A percentile compares a stretch with the other conserved stretches of the same genome.
phyloP scores from a whole-genome alignment of 1,140 invertebrate species.

The Lordiphosa collinella region DNA sequence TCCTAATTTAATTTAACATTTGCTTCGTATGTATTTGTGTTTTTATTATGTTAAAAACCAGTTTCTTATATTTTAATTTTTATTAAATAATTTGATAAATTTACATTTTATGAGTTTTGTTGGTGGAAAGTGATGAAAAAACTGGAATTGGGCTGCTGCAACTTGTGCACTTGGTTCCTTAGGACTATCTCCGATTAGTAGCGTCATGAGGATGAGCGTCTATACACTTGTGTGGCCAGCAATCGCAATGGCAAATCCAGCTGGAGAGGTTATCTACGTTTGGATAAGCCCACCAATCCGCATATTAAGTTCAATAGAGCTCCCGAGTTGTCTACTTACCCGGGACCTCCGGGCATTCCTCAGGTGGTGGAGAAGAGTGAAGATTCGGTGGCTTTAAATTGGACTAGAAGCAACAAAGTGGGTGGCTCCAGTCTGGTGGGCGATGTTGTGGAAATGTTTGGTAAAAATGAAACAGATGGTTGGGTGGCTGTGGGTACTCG shows the following conservation, averaged over 20 bases:
- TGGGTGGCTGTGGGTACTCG: constrained; percentile 84
- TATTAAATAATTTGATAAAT: constrained; percentile 52
- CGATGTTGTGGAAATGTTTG: constrained; percentile 88
- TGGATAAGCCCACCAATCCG: constrained; percentile 90
- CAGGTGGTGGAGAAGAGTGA: constrained; percentile 87
- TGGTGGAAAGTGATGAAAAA: no score
- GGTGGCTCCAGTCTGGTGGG: constrained; percentile 90
- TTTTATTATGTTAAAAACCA: constrained; percentile 54
- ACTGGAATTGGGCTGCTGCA: no score
- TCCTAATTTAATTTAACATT: constrained; percentile 41
- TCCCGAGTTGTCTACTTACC: constrained; percentile 87
- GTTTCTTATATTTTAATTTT: constrained; percentile 49
- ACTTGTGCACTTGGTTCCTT: no score
- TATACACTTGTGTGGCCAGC: constrained; percentile 91
- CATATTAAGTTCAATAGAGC: constrained; percentile 91
- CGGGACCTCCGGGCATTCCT: constrained; percentile 89
- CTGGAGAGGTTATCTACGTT: constrained; percentile 89
- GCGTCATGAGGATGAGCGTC: constrained; percentile 85
- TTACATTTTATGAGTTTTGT: constrained; percentile 2
- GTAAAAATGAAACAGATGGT: constrained; percentile 80
- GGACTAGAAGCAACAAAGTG: constrained; percentile 88
- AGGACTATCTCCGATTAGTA: constrained; percentile 88
- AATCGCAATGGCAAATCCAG: constrained; percentile 91
- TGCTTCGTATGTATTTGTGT: constrained; percentile 43
- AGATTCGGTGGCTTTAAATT: constrained; percentile 88